These are phyloP conservation scores for Mythimna albipuncta DNA, from an alignment of 2,888 invertebrate species.

Conservation along the genomic window DNA sequence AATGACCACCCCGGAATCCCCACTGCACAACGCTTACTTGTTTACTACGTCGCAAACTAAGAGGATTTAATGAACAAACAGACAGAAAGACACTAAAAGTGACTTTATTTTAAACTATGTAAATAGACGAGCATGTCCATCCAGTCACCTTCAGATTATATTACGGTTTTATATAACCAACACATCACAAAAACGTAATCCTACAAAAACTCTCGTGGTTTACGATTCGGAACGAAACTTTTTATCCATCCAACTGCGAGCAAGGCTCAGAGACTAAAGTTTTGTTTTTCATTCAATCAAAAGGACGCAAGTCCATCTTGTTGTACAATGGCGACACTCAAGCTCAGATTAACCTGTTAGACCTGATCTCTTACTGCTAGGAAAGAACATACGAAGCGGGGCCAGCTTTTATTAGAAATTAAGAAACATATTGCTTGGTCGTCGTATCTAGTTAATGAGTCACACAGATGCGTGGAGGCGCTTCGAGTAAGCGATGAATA, in stretches of 20 bases:
- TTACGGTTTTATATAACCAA: conserved; percentile 2
- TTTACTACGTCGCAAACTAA: too few species aligned
- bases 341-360: too few species aligned
- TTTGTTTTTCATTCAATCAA: background rate
- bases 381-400: background rate
- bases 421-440: background rate
- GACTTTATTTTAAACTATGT: background rate
- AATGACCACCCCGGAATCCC: too few species aligned
- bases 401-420: background rate
- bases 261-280: conserved; percentile 7
- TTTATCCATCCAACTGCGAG: background rate
- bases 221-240: conserved; percentile 9
- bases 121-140: background rate
- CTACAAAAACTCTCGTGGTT: background rate
- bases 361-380: background rate
- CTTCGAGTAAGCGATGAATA: conserved; percentile 63
- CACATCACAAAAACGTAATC: conserved; percentile 10
- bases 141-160: background rate
- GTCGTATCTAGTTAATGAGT: conserved; percentile 45
- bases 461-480: conserved; percentile 59
- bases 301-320: conserved; percentile 4
- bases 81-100: too few species aligned
- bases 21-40: too few species aligned
- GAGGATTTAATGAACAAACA: too few species aligned
- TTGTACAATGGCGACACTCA: background rate